phyloP scores from a whole-genome alignment of 2,113 vertebrate genomes.

The Pongo pygmaeus region DNA sequence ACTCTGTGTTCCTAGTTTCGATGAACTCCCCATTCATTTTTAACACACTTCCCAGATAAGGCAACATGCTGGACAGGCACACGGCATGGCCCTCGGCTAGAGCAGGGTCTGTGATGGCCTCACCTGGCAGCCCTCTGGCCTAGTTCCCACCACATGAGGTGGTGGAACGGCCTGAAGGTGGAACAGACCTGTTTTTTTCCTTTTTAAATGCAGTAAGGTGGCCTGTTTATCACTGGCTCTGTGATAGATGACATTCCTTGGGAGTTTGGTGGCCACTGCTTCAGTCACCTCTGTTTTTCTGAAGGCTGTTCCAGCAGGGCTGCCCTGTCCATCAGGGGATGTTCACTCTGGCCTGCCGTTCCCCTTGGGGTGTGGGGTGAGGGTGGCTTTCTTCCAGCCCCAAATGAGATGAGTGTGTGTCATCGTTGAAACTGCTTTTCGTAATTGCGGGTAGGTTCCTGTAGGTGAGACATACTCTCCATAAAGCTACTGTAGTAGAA shows the following conservation, averaged over 20 bases:
- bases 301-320: not conserved
- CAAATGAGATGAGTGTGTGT: not conserved
- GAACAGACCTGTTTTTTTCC: not conserved
- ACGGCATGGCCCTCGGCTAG: not conserved
- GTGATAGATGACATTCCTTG: not conserved
- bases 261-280: constrained; percentile 46
- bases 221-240: constrained; percentile 41
- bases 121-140: not conserved
- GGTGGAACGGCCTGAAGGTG: not conserved
- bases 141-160: not conserved
- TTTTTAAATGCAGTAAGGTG: not conserved
- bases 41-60: not conserved
- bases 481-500: constrained; percentile 28
- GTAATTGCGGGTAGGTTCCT: constrained; percentile 45
- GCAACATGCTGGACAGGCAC: not conserved
- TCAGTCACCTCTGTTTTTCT: constrained; percentile 37
- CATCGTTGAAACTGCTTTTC: constrained; percentile 32
- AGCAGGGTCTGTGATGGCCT: not conserved
- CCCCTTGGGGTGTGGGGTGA: not conserved
- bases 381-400: constrained; percentile 33
- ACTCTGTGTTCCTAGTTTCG: constrained; percentile 23
- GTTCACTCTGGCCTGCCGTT: not conserved
- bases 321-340: not conserved
- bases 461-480: constrained; percentile 53
- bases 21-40: not conserved